Evolutionary conservation across 2,113 vertebrate species (phyloP).

Genomic region (Lepisosteus oculatus): DNA sequence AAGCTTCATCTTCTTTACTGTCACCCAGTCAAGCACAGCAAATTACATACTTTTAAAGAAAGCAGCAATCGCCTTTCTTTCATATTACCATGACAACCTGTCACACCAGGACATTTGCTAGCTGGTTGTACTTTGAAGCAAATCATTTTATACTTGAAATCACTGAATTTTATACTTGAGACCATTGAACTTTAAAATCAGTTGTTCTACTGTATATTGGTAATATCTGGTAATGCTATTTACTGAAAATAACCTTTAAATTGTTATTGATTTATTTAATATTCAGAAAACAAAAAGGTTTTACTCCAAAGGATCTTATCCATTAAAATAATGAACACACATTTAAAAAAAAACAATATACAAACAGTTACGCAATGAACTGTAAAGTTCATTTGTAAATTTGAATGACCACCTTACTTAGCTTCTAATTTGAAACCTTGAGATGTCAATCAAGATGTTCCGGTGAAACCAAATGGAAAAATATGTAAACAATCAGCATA

Average conservation of each 20-base stretch:
- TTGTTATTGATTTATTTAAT: too few relatives aligned
- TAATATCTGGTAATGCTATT: not conserved
- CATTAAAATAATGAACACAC: too few relatives aligned
- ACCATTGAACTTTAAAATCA: constrained; percentile 13
- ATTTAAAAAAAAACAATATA: too few relatives aligned
- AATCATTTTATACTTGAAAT: constrained; percentile 25
- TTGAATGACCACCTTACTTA: too few relatives aligned
- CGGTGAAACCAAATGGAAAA: too few relatives aligned
- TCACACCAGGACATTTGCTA: constrained; percentile 38
- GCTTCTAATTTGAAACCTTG: too few relatives aligned
- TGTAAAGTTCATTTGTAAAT: too few relatives aligned
- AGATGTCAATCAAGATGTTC: too few relatives aligned
- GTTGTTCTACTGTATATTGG: not conserved
- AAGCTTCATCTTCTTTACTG: constrained; percentile 17
- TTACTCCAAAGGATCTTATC: too few relatives aligned
- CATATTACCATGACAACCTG: constrained; percentile 49
- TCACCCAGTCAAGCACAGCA: constrained; percentile 39
- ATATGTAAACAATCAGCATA: too few relatives aligned
- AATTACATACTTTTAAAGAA: constrained; percentile 23
- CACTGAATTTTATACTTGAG: not conserved
- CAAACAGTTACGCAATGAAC: too few relatives aligned
- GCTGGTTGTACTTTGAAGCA: constrained; percentile 24
- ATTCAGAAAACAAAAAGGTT: too few relatives aligned
- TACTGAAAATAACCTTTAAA: not conserved
- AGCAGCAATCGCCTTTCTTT: constrained; percentile 10